Conservation (phyloP, 1,140 invertebrate species). For the Platorchestia sp. region DNA sequence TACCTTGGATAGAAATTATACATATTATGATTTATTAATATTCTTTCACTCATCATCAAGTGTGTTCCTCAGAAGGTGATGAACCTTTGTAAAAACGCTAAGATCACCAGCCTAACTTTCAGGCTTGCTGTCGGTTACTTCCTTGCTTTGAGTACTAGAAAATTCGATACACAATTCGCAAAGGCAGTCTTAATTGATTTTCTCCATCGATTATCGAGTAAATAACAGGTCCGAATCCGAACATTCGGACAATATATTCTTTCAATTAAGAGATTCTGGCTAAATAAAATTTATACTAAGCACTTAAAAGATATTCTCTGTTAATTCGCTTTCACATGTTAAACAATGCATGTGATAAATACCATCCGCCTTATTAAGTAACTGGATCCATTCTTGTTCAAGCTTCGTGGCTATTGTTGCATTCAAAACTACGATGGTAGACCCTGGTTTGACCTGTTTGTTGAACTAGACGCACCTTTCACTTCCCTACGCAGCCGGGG, state of each 20-base stretch:
- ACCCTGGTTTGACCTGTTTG: background rate
- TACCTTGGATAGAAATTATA: too few species aligned
- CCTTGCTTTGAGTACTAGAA: too few species aligned
- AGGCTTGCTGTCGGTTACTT: background rate
- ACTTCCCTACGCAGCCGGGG: background rate
- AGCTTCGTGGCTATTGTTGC: background rate
- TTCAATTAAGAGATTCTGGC: background rate
- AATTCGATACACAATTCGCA: too few species aligned
- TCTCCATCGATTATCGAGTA: background rate
- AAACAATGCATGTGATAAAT: background rate
- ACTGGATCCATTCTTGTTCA: background rate
- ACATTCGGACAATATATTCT: background rate
- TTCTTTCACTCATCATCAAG: too few species aligned
- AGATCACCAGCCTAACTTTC: background rate
- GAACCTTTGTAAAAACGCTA: too few species aligned
- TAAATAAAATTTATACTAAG: background rate
- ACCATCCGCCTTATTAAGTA: background rate
- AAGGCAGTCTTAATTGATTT: too few species aligned
- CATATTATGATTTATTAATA: too few species aligned
- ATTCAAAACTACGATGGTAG: background rate
- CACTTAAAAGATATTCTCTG: background rate
- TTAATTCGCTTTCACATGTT: background rate
- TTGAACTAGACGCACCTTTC: background rate
- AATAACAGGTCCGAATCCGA: background rate
- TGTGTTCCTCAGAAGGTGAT: too few species aligned